These are phyloP conservation scores for Aporrectodea caliginosa DNA, from an alignment of 1,140 invertebrate species.

Conservation along the genomic window DNA sequence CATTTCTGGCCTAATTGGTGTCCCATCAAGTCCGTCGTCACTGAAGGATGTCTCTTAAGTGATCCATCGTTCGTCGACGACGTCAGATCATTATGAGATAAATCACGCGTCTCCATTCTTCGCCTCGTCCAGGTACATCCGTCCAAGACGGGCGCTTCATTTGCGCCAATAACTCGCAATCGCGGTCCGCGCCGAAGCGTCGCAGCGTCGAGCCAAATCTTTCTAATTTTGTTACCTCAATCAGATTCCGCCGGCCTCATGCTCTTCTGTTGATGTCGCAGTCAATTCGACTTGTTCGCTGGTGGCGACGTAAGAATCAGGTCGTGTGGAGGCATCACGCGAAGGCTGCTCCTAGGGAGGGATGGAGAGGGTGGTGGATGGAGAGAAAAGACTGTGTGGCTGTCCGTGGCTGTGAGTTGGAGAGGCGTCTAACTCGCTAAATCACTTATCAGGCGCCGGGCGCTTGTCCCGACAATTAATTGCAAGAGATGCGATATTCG, in stretches of 20 bases:
- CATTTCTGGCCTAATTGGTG: constrained; percentile 1
- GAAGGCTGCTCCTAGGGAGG: neutral
- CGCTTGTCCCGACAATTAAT: neutral
- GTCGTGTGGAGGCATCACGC: neutral
- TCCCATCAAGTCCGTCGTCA: neutral
- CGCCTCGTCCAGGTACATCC: no score
- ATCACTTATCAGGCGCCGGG: neutral
- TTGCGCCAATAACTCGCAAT: neutral
- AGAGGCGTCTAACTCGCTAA: neutral
- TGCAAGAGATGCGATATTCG: neutral
- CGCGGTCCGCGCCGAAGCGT: neutral
- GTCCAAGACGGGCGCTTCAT: neutral
- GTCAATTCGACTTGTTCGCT: neutral
- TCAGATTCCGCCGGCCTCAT: neutral
- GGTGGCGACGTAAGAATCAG: neutral
- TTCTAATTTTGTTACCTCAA: neutral
- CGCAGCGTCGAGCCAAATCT: neutral
- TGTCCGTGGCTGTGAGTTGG: neutral
- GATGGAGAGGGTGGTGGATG: neutral
- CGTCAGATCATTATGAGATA: neutral
- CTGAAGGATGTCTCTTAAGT: neutral
- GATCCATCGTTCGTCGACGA: neutral
- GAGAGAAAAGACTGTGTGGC: neutral
- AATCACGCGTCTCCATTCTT: no score
- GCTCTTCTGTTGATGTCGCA: neutral